Base-by-base conservation (phyloP, 2,797 vertebrate genomes). In the Pitangus sulphuratus region DNA sequence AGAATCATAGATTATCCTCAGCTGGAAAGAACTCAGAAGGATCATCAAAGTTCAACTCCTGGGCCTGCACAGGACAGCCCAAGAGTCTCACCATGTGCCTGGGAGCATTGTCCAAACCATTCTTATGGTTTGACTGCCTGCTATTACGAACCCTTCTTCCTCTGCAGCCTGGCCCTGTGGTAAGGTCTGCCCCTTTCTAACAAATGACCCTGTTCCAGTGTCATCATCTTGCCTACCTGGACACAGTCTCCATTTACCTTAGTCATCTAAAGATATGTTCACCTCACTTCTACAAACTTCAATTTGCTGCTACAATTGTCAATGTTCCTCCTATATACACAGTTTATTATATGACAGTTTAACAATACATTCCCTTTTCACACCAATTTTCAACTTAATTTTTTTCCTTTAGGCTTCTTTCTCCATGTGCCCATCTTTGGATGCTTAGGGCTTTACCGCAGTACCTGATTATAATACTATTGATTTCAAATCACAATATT, bases 191-290 rank as follows among this genome's bases (percentile, higher is more conserved):
- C 40, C 60, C 60, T 21, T 24, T 24, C 35, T 33, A 58, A 47
- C 1, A 2, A 54, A 45, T 11, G 33, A n/a, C 1, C 7, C 28
- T 40, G 6, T 4, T n/a, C 8, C 31, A 68, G 13, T 2, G 5
- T 30, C 24, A 54, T 19, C 53, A 51, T 21, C 37, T 22, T 35
- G 21, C 21, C 37, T 22, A n/a, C 42, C 33, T 6, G 65, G 30
- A 77, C 13, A 26, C 2, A 62, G 31, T 30, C 31, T 60, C 54
- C 31, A 35, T 50, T 76, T 15, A 26, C 4, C 40, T 50, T 60
- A 89, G 60, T 9, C 12, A 6, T 53, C 20, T 56, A 78, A 84
- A 35, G 42, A 70, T 39, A 21, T 8, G 30, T 51, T 80, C n/a
- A 56, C 8, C 11, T 53, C 14, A 72, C 26, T 51, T 91, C 31